Evolutionary conservation across 2,888 invertebrate species (phyloP).

Genomic region (Lepidonotus clava): DNA sequence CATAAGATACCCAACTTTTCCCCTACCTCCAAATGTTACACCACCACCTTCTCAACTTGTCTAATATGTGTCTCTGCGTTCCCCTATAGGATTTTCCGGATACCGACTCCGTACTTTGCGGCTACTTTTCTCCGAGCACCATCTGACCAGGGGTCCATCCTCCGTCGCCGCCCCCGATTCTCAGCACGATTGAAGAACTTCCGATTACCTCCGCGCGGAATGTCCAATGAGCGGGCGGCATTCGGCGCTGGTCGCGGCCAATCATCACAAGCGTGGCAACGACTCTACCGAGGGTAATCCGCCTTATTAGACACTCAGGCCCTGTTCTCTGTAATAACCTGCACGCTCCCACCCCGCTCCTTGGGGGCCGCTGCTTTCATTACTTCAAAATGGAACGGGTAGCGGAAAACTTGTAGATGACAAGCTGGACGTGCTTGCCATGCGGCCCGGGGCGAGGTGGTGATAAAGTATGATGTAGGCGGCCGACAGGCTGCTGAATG

Average conservation of each 20-base stretch:
- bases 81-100: no score
- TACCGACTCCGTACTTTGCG: no score
- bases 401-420: constrained; percentile 49
- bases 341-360: constrained; percentile 35
- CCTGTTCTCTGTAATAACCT: constrained; percentile 37
- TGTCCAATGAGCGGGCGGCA: constrained; percentile 20
- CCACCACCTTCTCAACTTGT: no score
- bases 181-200: constrained; percentile 40
- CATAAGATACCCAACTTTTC: no score
- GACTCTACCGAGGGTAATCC: constrained; percentile 45
- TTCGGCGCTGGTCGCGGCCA: constrained; percentile 26
- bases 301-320: constrained; percentile 39
- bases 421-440: constrained; percentile 38
- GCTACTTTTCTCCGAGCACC: no score
- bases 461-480: constrained; percentile 25
- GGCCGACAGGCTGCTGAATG: neutral
- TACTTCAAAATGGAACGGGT: constrained; percentile 53
- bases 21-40: no score
- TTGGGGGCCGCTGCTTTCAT: constrained; percentile 39
- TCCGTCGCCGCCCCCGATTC: neutral
- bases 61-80: no score
- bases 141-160: no score
- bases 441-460: neutral
- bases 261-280: constrained; percentile 40
- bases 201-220: constrained; percentile 4